Percentiles rank a stretch among this genome's conserved stretches.
These are phyloP conservation scores for Polia nebulosa DNA, from an alignment of 2,888 invertebrate genomes.

Conservation along the genomic window DNA sequence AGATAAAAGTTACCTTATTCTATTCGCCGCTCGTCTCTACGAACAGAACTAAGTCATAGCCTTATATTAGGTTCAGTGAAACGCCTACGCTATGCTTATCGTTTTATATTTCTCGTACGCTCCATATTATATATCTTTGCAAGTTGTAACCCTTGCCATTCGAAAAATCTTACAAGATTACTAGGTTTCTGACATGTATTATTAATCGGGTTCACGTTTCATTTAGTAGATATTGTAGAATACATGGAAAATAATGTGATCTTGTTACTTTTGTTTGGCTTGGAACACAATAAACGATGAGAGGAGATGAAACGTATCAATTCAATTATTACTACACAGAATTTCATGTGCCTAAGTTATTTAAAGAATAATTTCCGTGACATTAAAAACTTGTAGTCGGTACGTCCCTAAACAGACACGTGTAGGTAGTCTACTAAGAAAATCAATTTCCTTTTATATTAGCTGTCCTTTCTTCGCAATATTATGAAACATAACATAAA, in stretches of 20 bases:
- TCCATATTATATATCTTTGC: slow-evolving; percentile 6
- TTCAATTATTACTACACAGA: neutral
- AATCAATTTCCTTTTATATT: neutral
- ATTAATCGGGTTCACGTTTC: neutral
- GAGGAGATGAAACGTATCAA: no score
- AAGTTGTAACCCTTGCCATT: slow-evolving; percentile 10
- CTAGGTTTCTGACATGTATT: neutral
- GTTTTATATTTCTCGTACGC: slow-evolving; percentile 19
- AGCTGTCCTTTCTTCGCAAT: neutral
- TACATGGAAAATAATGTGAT: neutral
- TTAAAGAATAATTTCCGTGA: neutral
- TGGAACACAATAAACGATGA: no score
- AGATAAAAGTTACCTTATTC: neutral
- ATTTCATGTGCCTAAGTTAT: neutral
- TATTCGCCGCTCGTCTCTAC: neutral
- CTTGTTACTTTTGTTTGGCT: neutral
- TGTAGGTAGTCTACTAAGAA: neutral
- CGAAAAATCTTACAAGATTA: slow-evolving; percentile 1
- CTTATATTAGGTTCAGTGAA: slow-evolving; percentile 12
- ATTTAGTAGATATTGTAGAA: neutral
- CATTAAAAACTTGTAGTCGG: neutral
- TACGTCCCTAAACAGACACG: neutral
- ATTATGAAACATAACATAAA: slow-evolving; percentile 17
- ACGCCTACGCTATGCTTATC: slow-evolving; percentile 16
- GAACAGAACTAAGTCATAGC: neutral